phyloP scores from a whole-genome alignment of 2,888 invertebrate species.

The Tetrapedia diversipes region DNA sequence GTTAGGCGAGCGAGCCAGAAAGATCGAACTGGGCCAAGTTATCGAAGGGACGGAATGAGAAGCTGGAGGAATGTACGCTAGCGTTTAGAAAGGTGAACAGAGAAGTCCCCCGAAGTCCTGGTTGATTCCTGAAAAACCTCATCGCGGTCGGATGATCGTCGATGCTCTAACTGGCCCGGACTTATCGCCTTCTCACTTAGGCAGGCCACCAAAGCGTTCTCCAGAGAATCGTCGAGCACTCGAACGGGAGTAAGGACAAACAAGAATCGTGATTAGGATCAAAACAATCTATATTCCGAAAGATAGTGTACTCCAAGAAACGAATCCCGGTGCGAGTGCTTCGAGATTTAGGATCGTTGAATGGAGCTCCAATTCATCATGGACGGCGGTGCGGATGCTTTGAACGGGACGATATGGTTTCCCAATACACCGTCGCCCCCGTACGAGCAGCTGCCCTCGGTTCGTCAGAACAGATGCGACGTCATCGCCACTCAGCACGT shows the following conservation, averaged over 20 bases:
- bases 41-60: no score
- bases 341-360: constrained; percentile 53
- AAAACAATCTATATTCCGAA: constrained; percentile 4
- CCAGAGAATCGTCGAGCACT: constrained; percentile 47
- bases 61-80: constrained; percentile 29
- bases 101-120: constrained; percentile 26
- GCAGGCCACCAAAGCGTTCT: constrained; percentile 48
- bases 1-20: constrained; percentile 18
- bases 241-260: constrained; percentile 9
- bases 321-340: constrained; percentile 35
- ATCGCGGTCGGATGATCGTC: constrained; percentile 16
- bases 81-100: constrained; percentile 20
- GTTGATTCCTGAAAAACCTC: constrained; percentile 22
- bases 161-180: constrained; percentile 30
- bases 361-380: constrained; percentile 80
- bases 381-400: constrained; percentile 77
- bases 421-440: constrained; percentile 74
- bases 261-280: constrained; percentile 32
- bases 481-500: constrained; percentile 77
- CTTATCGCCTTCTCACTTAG: constrained; percentile 39
- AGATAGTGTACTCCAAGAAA: constrained; percentile 15
- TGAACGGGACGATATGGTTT: constrained; percentile 79
- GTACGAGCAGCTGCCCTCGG: constrained; percentile 78
- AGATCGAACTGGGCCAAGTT: constrained; percentile 4
- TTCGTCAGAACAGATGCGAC: constrained; percentile 75